Evolutionary conservation across 2,888 invertebrate species (phyloP).

Genomic region (Coelogynopora nodosa): DNA sequence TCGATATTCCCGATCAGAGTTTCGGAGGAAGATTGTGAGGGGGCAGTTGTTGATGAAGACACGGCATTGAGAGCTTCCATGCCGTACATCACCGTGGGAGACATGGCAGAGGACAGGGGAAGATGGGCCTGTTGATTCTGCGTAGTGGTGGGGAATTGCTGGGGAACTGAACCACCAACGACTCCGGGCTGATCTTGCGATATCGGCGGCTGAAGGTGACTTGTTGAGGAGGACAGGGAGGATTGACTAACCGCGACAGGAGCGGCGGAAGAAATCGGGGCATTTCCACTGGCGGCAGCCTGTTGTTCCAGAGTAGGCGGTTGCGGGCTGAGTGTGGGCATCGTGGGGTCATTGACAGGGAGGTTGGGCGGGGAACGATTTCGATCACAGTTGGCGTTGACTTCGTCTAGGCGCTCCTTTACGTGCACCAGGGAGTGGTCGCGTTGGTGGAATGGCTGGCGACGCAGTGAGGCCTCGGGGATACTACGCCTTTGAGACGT

Average conservation of each 20-base stretch:
- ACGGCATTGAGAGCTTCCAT: neutral
- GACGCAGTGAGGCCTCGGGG: neutral
- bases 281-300: neutral
- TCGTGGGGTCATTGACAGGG: constrained; percentile 66
- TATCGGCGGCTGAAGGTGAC: neutral
- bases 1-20: neutral
- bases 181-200: too few species aligned
- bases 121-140: neutral
- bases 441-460: neutral
- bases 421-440: neutral
- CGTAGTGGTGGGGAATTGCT: neutral
- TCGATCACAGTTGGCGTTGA: constrained; percentile 32
- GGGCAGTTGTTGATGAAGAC: too few species aligned
- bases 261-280: neutral
- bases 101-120: neutral
- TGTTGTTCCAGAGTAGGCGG: constrained; percentile 18
- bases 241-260: neutral
- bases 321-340: constrained; percentile 73
- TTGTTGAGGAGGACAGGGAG: neutral
- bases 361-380: constrained; percentile 18
- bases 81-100: neutral
- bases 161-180: neutral
- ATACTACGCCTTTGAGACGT: neutral
- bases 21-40: neutral
- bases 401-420: neutral